Evolutionary conservation across 2,888 invertebrate genomes (phyloP).

Genomic region (Plemyria rubiginata): DNA sequence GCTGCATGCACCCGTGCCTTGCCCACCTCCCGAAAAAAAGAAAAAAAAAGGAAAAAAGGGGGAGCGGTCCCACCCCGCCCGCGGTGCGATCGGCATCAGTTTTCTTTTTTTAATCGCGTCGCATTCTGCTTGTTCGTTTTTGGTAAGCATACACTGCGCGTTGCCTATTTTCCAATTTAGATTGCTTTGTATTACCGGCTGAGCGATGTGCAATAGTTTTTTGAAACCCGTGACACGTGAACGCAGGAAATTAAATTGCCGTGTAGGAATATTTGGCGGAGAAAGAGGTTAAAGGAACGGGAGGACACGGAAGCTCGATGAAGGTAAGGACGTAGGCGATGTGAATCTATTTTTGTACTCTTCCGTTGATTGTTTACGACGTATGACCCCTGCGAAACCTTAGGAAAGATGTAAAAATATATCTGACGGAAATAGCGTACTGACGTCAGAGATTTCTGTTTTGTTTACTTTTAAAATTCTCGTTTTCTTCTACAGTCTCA

Average conservation of each 20-base stretch:
- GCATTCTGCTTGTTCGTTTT: constrained; percentile 82
- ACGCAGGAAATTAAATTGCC: constrained; percentile 78
- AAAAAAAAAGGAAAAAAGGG: constrained; percentile 73
- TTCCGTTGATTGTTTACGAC: background rate
- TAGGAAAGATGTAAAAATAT: no score
- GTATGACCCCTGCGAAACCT: no score
- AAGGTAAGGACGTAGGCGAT: constrained; percentile 1
- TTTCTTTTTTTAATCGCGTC: constrained; percentile 86
- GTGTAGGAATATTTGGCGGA: constrained; percentile 52
- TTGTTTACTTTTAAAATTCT: background rate
- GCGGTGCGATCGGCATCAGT: constrained; percentile 83
- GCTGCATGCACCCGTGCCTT: constrained; percentile 81
- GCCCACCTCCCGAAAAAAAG: constrained; percentile 81
- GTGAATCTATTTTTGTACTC: background rate
- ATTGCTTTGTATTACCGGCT: constrained; percentile 85
- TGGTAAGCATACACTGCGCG: constrained; percentile 84
- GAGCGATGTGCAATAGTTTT: constrained; percentile 84
- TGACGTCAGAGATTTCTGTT: background rate
- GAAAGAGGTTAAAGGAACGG: constrained; percentile 26
- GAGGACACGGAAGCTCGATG: background rate
- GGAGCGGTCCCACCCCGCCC: constrained; percentile 66
- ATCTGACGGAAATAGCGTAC: no score
- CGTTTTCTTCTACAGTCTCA: no score
- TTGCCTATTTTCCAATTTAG: constrained; percentile 85
- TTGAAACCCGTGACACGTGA: constrained; percentile 79